Evolutionary conservation across 2,888 invertebrate genomes (phyloP), one percentile per base, ranked within the genome.

Genomic region (Phrixothrix hirtus): DNA sequence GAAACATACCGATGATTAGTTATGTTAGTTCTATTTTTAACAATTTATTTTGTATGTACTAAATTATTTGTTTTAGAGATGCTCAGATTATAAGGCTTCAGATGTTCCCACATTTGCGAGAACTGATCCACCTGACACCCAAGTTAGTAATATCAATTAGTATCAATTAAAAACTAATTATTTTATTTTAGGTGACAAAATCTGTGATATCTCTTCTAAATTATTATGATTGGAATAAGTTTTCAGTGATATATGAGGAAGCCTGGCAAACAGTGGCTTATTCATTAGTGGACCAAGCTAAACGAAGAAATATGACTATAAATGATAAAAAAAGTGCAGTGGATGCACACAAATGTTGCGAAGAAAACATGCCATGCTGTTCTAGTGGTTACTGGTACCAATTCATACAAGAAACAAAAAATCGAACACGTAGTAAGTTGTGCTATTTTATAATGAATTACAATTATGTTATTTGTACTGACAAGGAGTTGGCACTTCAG

Each of bases 1-100:
- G 91, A 74, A 95, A 96, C 79, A 84, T 95, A 70, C 95, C 96
- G 51, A 95, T 97, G 92, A 92, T 97, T 75, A 93, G 95, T 72
- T 95, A 95, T 78, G 96, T 96, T 78, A 89, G 95, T 52, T 15
- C 9, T 10, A 10, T n/a, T n/a, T n/a, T n/a, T n/a, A n/a, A n/a
- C n/a, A n/a, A n/a, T n/a, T n/a, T n/a, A n/a, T n/a, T n/a, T n/a
- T n/a, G n/a, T n/a, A n/a, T n/a, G n/a, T n/a, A n/a, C n/a, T n/a
- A n/a, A n/a, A n/a, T n/a, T n/a, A 7, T 55, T 55, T 42, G 56
- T 84, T 85, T 52, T 82, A 95, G 95, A 95, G 92, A 90, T 96
- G 96, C 79, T 88, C 94, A 13, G 95, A 95, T 77, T 87, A 91
- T 72, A 86, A 86, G 75, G 92, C 93, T 11, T 94, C 95, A 27